Evolutionary conservation across 2,888 invertebrate species (phyloP), one percentile per base, ranked within the genome.

Genomic region (Doris montereyensis): DNA sequence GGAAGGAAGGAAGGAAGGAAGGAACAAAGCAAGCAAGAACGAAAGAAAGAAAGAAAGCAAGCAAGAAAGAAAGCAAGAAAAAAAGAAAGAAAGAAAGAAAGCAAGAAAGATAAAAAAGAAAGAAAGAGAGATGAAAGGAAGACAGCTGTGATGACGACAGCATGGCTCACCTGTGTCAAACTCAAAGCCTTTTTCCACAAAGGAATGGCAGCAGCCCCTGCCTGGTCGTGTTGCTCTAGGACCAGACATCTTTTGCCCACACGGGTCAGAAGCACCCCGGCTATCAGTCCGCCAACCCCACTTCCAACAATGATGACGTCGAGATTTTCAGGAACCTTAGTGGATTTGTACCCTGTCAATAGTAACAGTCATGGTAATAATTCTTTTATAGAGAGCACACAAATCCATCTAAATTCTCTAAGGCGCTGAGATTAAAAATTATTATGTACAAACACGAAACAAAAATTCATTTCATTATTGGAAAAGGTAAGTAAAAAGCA

Each of bases 131-230:
- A n/a, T n/a, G n/a, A n/a, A n/a, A n/a, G n/a, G n/a, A n/a, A n/a
- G n/a, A n/a, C n/a, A n/a, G n/a, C n/a, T n/a, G n/a, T n/a, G n/a
- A n/a, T n/a, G n/a, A n/a, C n/a, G n/a, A n/a, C n/a, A n/a, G n/a
- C n/a, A n/a, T n/a, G n/a, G n/a, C n/a, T n/a, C 52, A 87, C 91
- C 92, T 81, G 91, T 91, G 82, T 92, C 92, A 87, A 92, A 92
- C 84, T 92, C 92, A 83, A 87, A 92, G 4, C 91, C 92, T 80
- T 91, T 90, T 72, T 91, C 91, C 72, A 87, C 86, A 84, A 90
- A 92, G n/a, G 91, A 89, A 84, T 92, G 92, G 79, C 91, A 91
- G 82, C 90, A 91, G 3, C 91, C 91, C 91, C 91, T 21, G 90
- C 91, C 83, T 91, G 90, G 81, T 91, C 91, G 87, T 92, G 91